phyloP scores from a whole-genome alignment of 2,888 invertebrate species.

The Xanthia icteritia region DNA sequence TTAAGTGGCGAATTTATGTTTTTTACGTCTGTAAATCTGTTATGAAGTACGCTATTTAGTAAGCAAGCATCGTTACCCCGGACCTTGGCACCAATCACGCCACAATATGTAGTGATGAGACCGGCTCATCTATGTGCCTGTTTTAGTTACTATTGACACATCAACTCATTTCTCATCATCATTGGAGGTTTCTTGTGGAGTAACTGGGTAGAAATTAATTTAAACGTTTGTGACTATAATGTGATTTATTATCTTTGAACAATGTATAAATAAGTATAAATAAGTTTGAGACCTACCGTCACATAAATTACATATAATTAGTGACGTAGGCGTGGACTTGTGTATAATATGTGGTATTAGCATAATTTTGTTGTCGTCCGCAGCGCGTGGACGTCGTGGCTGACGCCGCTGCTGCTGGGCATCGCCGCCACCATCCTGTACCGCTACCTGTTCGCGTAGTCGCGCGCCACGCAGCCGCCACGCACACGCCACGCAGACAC shows the following conservation, averaged over 20 bases:
- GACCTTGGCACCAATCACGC: slow-evolving; percentile 21
- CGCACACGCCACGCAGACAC: slow-evolving; percentile 10
- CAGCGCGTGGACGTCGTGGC: slow-evolving; percentile 91
- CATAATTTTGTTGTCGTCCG: slow-evolving; percentile 59
- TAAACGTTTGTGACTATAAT: slow-evolving; percentile 8
- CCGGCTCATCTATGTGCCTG: neutral
- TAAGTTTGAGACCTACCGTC: neutral
- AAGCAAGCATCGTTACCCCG: slow-evolving; percentile 15
- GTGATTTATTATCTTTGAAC: slow-evolving; percentile 9
- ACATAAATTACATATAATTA: neutral
- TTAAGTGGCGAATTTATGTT: neutral
- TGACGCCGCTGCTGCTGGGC: slow-evolving; percentile 92
- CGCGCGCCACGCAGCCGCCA: slow-evolving; percentile 28
- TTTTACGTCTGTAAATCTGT: neutral
- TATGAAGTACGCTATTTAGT: neutral
- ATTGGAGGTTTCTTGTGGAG: neutral
- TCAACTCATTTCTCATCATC: slow-evolving; percentile 6
- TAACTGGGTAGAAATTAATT: slow-evolving; percentile 7
- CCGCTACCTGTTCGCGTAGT: slow-evolving; percentile 92
- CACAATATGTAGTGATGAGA: neutral
- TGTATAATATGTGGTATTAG: slow-evolving; percentile 37
- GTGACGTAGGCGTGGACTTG: neutral
- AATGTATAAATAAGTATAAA: neutral
- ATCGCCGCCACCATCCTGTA: slow-evolving; percentile 92
- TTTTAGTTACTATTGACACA: neutral